Conservation (phyloP, 2,888 invertebrate genomes). For the Melinopterus prodromus region DNA sequence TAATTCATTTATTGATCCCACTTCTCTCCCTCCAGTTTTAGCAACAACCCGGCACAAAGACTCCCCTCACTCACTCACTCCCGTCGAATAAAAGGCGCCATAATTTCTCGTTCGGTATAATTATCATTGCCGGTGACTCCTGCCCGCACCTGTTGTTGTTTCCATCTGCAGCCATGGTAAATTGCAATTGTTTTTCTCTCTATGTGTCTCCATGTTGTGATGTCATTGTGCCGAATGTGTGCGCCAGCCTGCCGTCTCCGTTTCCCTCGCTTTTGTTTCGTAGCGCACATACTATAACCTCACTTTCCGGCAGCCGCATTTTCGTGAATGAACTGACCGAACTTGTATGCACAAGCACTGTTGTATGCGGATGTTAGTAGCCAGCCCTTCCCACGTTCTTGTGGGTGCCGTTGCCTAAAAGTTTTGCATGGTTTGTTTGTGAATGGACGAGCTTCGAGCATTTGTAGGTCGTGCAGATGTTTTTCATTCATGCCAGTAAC, state of each 20-base stretch:
- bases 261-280: conserved; percentile 35
- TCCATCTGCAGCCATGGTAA: conserved; percentile 36
- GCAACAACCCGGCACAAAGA: conserved; percentile 46
- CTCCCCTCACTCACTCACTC: conserved; percentile 39
- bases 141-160: conserved; percentile 23
- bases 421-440: background rate
- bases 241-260: conserved; percentile 31
- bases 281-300: conserved; percentile 42
- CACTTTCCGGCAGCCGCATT: conserved; percentile 35
- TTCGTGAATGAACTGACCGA: conserved; percentile 33
- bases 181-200: conserved; percentile 36
- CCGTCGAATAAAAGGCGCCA: conserved; percentile 29
- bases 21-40: conserved; percentile 49
- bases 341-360: too few relatives aligned
- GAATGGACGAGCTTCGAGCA: background rate
- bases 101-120: conserved; percentile 39
- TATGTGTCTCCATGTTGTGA: background rate
- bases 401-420: background rate
- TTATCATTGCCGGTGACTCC: conserved; percentile 17
- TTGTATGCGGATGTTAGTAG: too few relatives aligned
- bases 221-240: conserved; percentile 37
- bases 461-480: too few relatives aligned
- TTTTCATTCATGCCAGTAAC: too few relatives aligned
- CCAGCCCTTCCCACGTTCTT: too few relatives aligned
- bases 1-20: conserved; percentile 62